Base-by-base conservation (phyloP, 2,797 vertebrate species). In the Mus minutoides region DNA sequence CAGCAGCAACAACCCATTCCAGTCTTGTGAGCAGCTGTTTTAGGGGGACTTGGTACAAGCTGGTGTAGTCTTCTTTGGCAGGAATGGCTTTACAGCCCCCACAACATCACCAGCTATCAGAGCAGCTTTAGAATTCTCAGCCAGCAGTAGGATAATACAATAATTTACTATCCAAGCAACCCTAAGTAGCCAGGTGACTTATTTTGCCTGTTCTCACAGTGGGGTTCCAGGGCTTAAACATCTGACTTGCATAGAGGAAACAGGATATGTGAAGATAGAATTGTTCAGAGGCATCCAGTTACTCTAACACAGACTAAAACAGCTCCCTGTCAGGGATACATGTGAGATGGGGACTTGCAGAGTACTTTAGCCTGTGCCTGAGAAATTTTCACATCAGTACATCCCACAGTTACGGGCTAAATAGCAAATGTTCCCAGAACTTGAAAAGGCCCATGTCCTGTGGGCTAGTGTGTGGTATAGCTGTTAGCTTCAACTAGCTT, bases 141-240 rank as follows among this genome's bases (percentile, higher is more conserved):
- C 64, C 67, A 90, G 78, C 7, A 22, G 3, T 49, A 91, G 31
- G 75, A 73, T 40, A 13, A 1, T 29, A 88, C 16, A 64, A 62
- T n/a, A 19, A 1, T 64, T 95, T 89, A 77, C 69, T 84, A 69
- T 49, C 88, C 43, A 76, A 97, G 78, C 83, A 43, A 80, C 17
- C 56, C 16, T 93, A 64, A 64, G 86, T 52, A 92, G 83, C 12
- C 62, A 58, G 73, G 85, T 88, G 21, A 52, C 31, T 69, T 54
- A 62, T 22, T 62, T 24, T 40, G 54, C n/a, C 52, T 82, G 0
- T 67, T 84, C 54, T 95, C 90, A 5, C 17, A 58, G 76, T 37
- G 87, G 84, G 26, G 56, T 95, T 88, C 31, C 73, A 80, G 83
- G 37, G 49, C 90, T 95, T 78, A 77, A 87, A 56, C 79, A 52